Percentiles rank a stretch among this genome's conserved stretches.
Conservation (phyloP, 2,888 invertebrate genomes). For the Pheosia gnoma region DNA sequence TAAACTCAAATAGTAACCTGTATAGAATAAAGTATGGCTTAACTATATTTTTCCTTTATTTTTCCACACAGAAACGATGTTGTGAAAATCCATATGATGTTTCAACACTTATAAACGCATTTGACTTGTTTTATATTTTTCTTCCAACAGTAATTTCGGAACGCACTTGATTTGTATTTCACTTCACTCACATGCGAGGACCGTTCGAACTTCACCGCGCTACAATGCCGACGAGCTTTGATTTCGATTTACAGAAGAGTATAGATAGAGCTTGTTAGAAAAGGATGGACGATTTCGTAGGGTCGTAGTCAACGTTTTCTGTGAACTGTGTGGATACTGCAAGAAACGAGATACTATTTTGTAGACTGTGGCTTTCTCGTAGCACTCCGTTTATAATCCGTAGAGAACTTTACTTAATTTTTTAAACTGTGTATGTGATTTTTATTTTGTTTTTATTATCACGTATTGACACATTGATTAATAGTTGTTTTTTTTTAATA, state of each 20-base stretch:
- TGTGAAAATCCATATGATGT: no score
- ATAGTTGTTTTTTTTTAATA: no score
- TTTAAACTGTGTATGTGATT: no score
- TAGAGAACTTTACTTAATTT: constrained; percentile 19
- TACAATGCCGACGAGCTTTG: constrained; percentile 81
- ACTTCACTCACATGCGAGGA: constrained; percentile 60
- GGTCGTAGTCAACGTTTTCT: constrained; percentile 81
- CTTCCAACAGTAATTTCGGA: constrained; percentile 46
- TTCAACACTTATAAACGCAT: no score
- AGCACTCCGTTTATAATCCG: constrained; percentile 41
- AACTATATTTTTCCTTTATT: not conserved
- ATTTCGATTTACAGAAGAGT: constrained; percentile 84
- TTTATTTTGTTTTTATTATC: no score
- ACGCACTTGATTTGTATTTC: constrained; percentile 54
- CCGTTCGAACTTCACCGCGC: constrained; percentile 66
- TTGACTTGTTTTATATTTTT: no score
- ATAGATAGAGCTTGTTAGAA: constrained; percentile 59
- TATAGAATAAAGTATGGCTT: constrained; percentile 4
- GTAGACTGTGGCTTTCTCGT: constrained; percentile 67
- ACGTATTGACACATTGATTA: no score
- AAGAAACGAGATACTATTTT: constrained; percentile 59
- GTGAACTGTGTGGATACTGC: constrained; percentile 70
- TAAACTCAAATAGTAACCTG: constrained; percentile 9
- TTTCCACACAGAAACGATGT: no score
- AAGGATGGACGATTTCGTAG: constrained; percentile 67